These are phyloP conservation scores for Schizopygopsis malacanthus DNA, from an alignment of 2,797 vertebrate genomes.

Conservation along the genomic window DNA sequence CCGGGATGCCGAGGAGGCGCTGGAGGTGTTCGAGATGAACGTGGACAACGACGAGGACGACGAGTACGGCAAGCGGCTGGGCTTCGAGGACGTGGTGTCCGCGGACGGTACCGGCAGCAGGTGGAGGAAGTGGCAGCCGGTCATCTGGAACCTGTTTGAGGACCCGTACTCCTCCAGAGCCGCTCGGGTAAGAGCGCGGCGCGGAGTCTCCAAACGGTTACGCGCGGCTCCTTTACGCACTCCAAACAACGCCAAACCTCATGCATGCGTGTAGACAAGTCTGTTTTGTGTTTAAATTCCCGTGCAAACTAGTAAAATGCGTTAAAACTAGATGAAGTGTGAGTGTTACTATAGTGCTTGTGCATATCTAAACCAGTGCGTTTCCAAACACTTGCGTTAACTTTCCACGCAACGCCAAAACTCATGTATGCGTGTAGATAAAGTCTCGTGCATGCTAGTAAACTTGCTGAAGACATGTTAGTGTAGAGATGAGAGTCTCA, in stretches of 20 bases:
- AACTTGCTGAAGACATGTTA: not conserved
- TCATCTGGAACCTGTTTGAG: slow-evolving; percentile 97
- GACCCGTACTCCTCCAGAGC: slow-evolving; percentile 98
- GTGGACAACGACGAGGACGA: slow-evolving; percentile 81
- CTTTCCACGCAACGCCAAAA: not conserved
- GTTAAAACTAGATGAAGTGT: not conserved
- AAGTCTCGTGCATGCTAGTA: not conserved
- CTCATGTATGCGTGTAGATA: not conserved
- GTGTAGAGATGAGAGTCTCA: not conserved
- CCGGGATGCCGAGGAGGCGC: slow-evolving; percentile 94
- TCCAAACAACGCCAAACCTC: not conserved
- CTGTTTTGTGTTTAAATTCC: not conserved
- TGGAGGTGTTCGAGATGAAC: slow-evolving; percentile 93
- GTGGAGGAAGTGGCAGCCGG: slow-evolving; percentile 92
- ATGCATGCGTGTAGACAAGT: not conserved
- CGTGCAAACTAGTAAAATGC: not conserved
- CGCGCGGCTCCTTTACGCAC: not conserved
- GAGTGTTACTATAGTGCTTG: not conserved
- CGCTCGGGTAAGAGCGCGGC: slow-evolving; percentile 88
- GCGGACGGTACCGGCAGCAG: slow-evolving; percentile 81
- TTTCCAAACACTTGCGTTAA: not conserved
- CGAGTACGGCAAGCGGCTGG: slow-evolving; percentile 84
- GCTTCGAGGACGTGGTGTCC: slow-evolving; percentile 85
- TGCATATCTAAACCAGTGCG: not conserved
- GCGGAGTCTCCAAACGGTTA: slow-evolving; percentile 26